Base-by-base conservation (phyloP, 2,113 vertebrate species). In the Gnathochromis pfefferi region DNA sequence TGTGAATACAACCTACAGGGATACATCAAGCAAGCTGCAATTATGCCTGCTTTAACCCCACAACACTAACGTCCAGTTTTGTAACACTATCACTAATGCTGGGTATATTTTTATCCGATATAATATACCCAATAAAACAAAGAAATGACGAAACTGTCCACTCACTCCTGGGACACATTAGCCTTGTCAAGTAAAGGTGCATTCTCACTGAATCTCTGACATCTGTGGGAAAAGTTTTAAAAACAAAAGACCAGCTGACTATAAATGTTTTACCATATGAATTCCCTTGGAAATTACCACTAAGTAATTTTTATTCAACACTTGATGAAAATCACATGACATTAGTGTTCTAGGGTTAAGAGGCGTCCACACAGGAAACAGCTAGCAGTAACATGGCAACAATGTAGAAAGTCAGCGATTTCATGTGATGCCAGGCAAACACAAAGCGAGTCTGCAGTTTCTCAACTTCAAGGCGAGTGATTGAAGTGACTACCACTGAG, bases 51-150 rank as follows among this genome's bases (percentile, higher is more conserved):
- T 40, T 42, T 70, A 70, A 70, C 0, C 60, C 33, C 60, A 35
- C 17, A 65, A 65, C 60, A 65, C 10, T 38, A 38, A 65, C 1
- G 6, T 0, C 60, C 33, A 65, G 60, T 65, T 65, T 38, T 65
- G 10, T 65, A 13, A 65, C 60, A 38, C 33, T 38, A 65, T 65
- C 10, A 65, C 6, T 65, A n/a, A 65, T 65, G 60, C 60, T 65
- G 60, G 33, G 60, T 65, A 65, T 65, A 0, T 65, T 65, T 65
- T 65, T n/a, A 38, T 38, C 60, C 0, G 0, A n/a, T 65, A 38
- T 38, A 7, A 65, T 65, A 65, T 65, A 65, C 19, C 60, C 60
- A 65, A 65, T n/a, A 65, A 65, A 65, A n/a, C 31, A 65, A 65
- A 38, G 31, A 65, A 65, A 65, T 65, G 0, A 38, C 0, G 10